Evolutionary conservation across 2,113 vertebrate species (phyloP), one percentile per base, ranked within the genome.

Genomic region (Grantiella picta): DNA sequence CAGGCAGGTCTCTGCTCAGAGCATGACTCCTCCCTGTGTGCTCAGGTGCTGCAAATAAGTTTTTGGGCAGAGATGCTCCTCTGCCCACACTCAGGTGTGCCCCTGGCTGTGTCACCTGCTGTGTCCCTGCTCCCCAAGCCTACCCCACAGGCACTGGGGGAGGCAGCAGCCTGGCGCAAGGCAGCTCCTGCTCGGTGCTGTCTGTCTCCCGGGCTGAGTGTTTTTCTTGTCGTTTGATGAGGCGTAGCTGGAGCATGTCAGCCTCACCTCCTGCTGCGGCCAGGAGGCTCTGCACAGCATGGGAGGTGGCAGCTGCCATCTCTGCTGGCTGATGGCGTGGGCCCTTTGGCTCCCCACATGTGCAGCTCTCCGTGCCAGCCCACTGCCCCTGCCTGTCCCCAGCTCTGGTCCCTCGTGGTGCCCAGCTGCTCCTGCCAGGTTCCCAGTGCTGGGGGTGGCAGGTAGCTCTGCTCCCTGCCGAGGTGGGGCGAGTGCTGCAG

Each of bases 111-210:
- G 38, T 38, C 12, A 13, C 31, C 47, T 82, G 23, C 65, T 71
- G 40, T 23, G 14, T 89, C 19, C 49, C 11, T 79, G 14, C 29
- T 80, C 22, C 9, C 5, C 27, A 11, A 60, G 24, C n/a, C 53
- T 17, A 64, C 31, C 50, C 38, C 15, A 3, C 0, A 0, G 40
- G 4, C 9, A 10, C 5, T 0, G 4, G 3, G 47, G 25, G 22
- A 95, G 53, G 52, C 42, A 69, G 81, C 57, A 92, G 65, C 33
- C 71, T 49, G 45, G n/a, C 11, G 4, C 0, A 3, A 64, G 79
- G 60, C 69, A 81, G 92, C 40, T 90, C 77, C 64, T 81, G 76
- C 72, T 49, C 8, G 23, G 15, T 71, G 90, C 86, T 90, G 88
- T 77, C 93, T 91, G 61, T 86, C 85, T 92, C 44, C 17, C 9